Base-by-base conservation (phyloP, 2,797 vertebrate species). In the Zalophus californianus region DNA sequence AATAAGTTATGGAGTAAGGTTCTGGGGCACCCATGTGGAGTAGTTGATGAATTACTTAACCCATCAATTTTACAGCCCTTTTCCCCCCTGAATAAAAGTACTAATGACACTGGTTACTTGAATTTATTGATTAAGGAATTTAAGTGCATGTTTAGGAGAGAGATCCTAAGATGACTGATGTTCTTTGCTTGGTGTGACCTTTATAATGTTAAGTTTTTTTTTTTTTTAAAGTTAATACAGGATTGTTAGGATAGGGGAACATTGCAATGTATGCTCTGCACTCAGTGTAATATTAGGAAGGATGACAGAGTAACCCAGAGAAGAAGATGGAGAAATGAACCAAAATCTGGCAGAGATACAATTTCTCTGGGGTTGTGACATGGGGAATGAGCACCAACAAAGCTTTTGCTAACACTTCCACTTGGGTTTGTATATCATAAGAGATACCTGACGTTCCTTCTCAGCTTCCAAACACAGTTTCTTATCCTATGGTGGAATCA, bases 61-160 rank as follows among this genome's bases (percentile, higher is more conserved):
- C 94, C 4, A 73, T 29, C 29, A 83, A 54, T 50, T 96, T 85
- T 91, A n/a, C 7, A 95, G 23, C 25, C 7, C 41, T 86, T 18
- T 56, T 8, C 3, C 25, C 4, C 4, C n/a, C n/a, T 56, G 52
- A 80, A 80, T 85, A 48, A 95, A 91, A 35, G 15, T 97, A 94
- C 14, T 77, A 79, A 72, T 96, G n/a, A 89, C 54, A 89, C 29
- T 41, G 23, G 50, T 91, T 72, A 86, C 38, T 85, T 77, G 52
- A 88, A 44, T 66, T 86, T 54, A 94, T 72, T 95, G 78, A 88
- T 79, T 96, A 95, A 90, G 3, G 15, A 60, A 95, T 90, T 66
- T 91, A 95, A 97, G 50, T 78, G 68, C 72, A 89, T 77, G 68
- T 44, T 91, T 66, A 92, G 9, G 50, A 27, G 25, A 44, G 25